A percentile compares a stretch with the other conserved stretches of the same genome.
Conservation (phyloP, 1,140 invertebrate species). For the Ganaspis sp. region DNA sequence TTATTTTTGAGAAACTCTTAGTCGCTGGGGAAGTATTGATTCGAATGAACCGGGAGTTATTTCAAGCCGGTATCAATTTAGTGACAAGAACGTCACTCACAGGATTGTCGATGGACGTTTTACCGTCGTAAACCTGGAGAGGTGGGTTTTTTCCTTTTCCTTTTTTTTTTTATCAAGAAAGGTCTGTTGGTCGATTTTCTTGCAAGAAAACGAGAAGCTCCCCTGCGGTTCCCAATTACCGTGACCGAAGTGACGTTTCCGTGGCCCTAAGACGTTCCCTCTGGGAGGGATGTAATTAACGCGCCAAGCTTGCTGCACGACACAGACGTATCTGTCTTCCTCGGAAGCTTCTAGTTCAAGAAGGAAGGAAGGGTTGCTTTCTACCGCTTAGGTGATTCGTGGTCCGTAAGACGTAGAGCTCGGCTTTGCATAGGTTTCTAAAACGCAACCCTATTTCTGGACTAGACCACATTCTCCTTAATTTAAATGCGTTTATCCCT, state of each 20-base stretch:
- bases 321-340: constrained; percentile 69
- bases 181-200: constrained; percentile 8
- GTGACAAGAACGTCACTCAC: background rate
- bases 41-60: background rate
- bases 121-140: background rate
- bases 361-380: constrained; percentile 48
- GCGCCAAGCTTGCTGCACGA: constrained; percentile 62
- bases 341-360: constrained; percentile 37
- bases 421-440: constrained; percentile 42
- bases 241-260: constrained; percentile 61
- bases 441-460: constrained; percentile 50
- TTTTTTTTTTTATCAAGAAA: background rate
- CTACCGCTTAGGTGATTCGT: constrained; percentile 61
- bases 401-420: constrained; percentile 59
- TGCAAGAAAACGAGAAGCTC: constrained; percentile 27
- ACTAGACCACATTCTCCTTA: constrained; percentile 44
- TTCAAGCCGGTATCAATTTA: background rate
- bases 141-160: background rate
- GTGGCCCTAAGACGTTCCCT: constrained; percentile 59
- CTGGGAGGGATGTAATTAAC: constrained; percentile 68
- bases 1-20: background rate
- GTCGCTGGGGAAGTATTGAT: background rate
- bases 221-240: constrained; percentile 68
- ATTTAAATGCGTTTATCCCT: background rate
- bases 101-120: background rate